Percentiles rank a stretch among this genome's conserved stretches.
phyloP scores from a whole-genome alignment of 37 sponge, comb jelly and placozoan genomes.

The Haliclona indistincta region DNA sequence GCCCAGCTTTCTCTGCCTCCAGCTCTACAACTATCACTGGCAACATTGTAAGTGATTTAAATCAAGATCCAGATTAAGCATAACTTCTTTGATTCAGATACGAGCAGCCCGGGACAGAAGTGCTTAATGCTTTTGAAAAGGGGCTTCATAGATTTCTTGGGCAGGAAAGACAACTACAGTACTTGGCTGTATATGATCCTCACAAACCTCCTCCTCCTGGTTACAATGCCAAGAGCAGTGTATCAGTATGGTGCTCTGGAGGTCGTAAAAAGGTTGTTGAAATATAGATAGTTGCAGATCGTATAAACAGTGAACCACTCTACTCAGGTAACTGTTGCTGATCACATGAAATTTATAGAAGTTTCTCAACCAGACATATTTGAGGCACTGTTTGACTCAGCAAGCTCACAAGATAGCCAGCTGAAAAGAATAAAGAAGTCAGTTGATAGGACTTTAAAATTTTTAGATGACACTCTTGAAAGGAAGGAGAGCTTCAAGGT shows the following conservation, averaged over 20 bases:
- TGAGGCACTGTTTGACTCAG: conserved; percentile 79
- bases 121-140: conserved; percentile 22
- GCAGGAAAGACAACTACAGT: conserved; percentile 41
- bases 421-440: conserved; percentile 72
- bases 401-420: conserved; percentile 19
- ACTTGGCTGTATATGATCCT: conserved; percentile 78
- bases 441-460: conserved; percentile 71
- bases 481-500: background rate
- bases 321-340: conserved; percentile 56
- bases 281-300: background rate
- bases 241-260: conserved; percentile 73
- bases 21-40: conserved; percentile 24
- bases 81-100: conserved; percentile 36
- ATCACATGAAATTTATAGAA: conserved; percentile 54
- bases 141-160: conserved; percentile 55
- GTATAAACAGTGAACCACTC: background rate
- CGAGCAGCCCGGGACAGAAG: conserved; percentile 53
- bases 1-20: background rate
- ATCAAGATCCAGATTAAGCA: background rate
- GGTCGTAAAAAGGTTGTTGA: conserved; percentile 66
- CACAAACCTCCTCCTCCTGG: conserved; percentile 25
- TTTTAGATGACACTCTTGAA: conserved; percentile 65
- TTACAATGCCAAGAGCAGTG: conserved; percentile 68
- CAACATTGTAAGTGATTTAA: conserved; percentile 44
- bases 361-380: conserved; percentile 56